Base-by-base conservation (phyloP, 2,113 vertebrate genomes). In the Grus americana region DNA sequence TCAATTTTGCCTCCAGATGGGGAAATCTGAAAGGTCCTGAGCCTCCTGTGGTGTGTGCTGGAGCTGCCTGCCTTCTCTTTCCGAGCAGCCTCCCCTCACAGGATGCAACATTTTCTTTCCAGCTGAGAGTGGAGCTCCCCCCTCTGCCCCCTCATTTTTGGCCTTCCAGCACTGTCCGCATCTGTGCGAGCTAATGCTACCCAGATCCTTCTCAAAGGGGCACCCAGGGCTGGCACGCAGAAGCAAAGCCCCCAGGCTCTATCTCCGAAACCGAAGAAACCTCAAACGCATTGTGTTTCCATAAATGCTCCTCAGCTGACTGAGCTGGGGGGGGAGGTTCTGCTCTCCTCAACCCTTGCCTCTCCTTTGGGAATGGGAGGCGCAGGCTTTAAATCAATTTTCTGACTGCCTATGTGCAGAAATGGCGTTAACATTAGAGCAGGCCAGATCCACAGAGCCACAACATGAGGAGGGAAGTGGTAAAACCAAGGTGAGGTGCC, bases 161-260 rank as follows among this genome's bases (percentile, higher is more conserved):
- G 86, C 91, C 70, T 94, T 87, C 68, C 65, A 92, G 80, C 79
- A 46, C 70, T 23, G n/a, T 63, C 72, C 1, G 13, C 92, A 96
- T 93, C 92, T 92, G 80, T 40, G 65, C 0, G 1, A 89, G 86
- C 73, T 96, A 96, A 96, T 88, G 91, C 79, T 92, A 62, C 92
- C 92, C 93, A 96, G 95, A 96, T 93, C 91, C 73, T 86, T 75
- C 94, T 91, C 83, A 36, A 52, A 93, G 70, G 86, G 91, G 90
- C 83, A 94, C 92, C 0, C 17, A 89, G 91, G 61, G 61, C 88
- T 96, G 91, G 95, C 92, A 90, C 0, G n/a, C 80, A 89, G 73
- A 29, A 84, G 80, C 1, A 0, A 84, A 73, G 70, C 73, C 95
- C 91, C 6, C 2, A 10, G 91, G 92, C 93, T 92, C 17, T 68